Conservation (phyloP, 2,888 invertebrate genomes). For the Drosophila lacicola region DNA sequence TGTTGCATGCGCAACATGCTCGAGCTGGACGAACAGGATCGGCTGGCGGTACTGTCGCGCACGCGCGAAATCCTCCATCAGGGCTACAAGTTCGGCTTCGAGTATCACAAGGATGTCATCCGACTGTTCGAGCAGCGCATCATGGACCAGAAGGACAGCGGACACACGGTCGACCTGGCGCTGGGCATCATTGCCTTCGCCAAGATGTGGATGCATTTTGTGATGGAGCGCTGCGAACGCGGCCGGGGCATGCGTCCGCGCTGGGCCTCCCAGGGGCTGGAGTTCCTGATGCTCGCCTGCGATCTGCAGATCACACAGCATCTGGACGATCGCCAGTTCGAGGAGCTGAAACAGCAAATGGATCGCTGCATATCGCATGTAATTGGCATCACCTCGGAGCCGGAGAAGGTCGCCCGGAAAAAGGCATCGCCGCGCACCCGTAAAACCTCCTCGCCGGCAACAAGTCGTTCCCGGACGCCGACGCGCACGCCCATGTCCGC, state of each 20-base stretch:
- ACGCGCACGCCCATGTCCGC: constrained; percentile 85
- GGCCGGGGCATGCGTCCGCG: constrained; percentile 92
- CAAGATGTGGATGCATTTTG: constrained; percentile 95
- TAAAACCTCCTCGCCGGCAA: constrained; percentile 84
- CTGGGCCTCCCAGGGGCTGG: constrained; percentile 95
- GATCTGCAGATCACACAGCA: constrained; percentile 93
- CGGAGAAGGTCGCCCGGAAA: constrained; percentile 84
- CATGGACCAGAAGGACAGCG: constrained; percentile 82
- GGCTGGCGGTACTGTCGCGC: constrained; percentile 87
- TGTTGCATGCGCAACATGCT: constrained; percentile 81
- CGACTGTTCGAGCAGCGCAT: constrained; percentile 86
- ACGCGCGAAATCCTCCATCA: constrained; percentile 93
- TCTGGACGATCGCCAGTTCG: constrained; percentile 92
- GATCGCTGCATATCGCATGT: constrained; percentile 95
- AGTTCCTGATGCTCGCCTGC: constrained; percentile 93
- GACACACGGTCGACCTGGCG: constrained; percentile 86
- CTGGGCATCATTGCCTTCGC: constrained; percentile 89
- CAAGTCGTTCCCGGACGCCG: constrained; percentile 84
- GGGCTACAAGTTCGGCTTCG: constrained; percentile 95
- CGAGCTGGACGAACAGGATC: constrained; percentile 78
- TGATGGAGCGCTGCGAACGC: constrained; percentile 92
- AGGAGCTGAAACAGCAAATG: constrained; percentile 91
- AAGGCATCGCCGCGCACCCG: constrained; percentile 84
- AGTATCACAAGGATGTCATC: constrained; percentile 87
- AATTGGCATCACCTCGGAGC: constrained; percentile 88